Conservation (phyloP, 2,113 vertebrate genomes). For the Bagarius yarrelli region DNA sequence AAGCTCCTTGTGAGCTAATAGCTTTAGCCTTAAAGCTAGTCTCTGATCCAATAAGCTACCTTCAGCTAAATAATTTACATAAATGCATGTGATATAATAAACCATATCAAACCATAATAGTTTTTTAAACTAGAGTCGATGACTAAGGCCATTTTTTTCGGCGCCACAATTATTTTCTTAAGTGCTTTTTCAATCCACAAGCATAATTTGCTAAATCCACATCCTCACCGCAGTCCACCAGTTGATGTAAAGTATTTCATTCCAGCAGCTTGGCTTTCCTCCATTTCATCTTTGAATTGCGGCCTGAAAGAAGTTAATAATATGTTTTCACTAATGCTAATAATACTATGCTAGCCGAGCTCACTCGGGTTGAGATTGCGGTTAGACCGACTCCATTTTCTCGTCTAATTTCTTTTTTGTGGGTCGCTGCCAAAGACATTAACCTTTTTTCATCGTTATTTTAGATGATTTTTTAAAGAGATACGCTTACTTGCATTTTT, state of each 20-base stretch:
- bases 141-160: not conserved
- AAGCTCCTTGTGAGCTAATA: not conserved
- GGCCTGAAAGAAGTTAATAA: not conserved
- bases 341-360: too few relatives aligned
- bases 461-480: slow-evolving; percentile 33
- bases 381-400: slow-evolving; percentile 31
- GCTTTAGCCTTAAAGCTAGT: not conserved
- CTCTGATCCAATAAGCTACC: not conserved
- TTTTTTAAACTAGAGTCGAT: not conserved
- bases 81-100: not conserved
- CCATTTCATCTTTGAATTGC: not conserved
- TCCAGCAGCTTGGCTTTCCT: not conserved
- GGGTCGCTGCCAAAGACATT: slow-evolving; percentile 58
- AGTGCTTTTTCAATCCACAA: not conserved
- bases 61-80: not conserved
- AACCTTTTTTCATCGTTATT: not conserved
- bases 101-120: not conserved
- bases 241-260: not conserved
- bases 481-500: slow-evolving; percentile 68
- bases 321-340: not conserved
- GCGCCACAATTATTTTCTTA: not conserved
- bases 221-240: not conserved
- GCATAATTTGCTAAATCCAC: not conserved
- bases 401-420: slow-evolving; percentile 57
- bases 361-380: not conserved